A percentile compares a stretch with the other conserved stretches of the same genome.
Conservation (phyloP, 2,888 invertebrate species). For the Yponomeuta cagnagella region DNA sequence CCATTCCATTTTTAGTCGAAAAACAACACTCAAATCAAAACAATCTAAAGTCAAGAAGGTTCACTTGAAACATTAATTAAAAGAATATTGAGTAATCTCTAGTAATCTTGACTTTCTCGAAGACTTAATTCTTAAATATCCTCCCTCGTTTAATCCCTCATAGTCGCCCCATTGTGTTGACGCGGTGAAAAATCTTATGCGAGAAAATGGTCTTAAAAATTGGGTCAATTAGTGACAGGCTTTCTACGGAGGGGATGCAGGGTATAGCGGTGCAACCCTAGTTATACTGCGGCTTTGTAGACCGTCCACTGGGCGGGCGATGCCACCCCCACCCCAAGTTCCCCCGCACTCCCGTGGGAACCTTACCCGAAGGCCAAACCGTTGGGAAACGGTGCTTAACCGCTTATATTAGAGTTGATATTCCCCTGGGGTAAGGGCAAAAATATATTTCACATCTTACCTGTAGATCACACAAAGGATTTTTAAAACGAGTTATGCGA, state of each 20-base stretch:
- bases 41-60: neutral
- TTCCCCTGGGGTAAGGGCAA: conserved; percentile 31
- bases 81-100: neutral
- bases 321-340: conserved; percentile 34
- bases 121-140: conserved; percentile 31
- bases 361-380: conserved; percentile 21
- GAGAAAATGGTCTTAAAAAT: conserved; percentile 45
- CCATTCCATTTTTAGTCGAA: no score
- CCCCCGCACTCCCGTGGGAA: conserved; percentile 24
- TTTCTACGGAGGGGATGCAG: conserved; percentile 41
- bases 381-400: conserved; percentile 32
- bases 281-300: conserved; percentile 47
- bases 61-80: neutral
- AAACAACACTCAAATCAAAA: neutral
- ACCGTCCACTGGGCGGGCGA: conserved; percentile 40
- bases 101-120: neutral
- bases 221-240: conserved; percentile 64
- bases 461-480: conserved; percentile 53
- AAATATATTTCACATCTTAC: conserved; percentile 47
- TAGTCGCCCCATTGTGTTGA: conserved; percentile 17
- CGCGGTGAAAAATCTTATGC: conserved; percentile 21
- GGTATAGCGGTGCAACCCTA: conserved; percentile 35
- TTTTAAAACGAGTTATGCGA: conserved; percentile 44
- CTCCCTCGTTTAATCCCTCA: conserved; percentile 28
- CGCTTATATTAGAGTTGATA: conserved; percentile 34